Evolutionary conservation across 2,888 invertebrate genomes (phyloP).

Genomic region (Linnaemya vulpina): DNA sequence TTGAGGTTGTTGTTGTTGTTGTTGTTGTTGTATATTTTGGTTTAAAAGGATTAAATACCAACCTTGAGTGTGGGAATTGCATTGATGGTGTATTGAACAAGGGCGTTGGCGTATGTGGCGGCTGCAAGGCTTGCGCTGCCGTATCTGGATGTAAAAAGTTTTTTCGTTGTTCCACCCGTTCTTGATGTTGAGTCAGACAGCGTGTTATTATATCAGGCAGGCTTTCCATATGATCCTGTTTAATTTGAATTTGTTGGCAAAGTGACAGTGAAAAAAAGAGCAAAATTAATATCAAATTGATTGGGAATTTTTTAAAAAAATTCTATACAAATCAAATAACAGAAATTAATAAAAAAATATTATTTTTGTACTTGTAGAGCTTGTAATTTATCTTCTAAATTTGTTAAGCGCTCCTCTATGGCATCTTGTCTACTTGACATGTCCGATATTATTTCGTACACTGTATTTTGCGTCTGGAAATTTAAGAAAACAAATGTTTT

Average conservation of each 20-base stretch:
- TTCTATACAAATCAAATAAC: background rate
- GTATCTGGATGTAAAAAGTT: slow-evolving; percentile 95
- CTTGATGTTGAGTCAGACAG: slow-evolving; percentile 90
- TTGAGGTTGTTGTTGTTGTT: slow-evolving; percentile 48
- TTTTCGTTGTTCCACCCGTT: slow-evolving; percentile 90
- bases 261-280: background rate
- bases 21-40: slow-evolving; percentile 51
- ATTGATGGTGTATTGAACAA: slow-evolving; percentile 84
- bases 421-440: slow-evolving; percentile 97
- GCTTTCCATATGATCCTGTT: slow-evolving; percentile 91
- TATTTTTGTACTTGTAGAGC: slow-evolving; percentile 87
- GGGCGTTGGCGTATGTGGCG: slow-evolving; percentile 77
- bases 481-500: slow-evolving; percentile 46
- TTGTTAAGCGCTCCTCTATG: slow-evolving; percentile 95
- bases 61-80: slow-evolving; percentile 86
- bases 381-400: slow-evolving; percentile 95
- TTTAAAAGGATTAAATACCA: slow-evolving; percentile 73
- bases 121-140: slow-evolving; percentile 86
- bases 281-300: slow-evolving; percentile 6
- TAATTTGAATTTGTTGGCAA: background rate
- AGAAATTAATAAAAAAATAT: slow-evolving; percentile 4
- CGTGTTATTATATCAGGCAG: slow-evolving; percentile 92
- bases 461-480: slow-evolving; percentile 96
- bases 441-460: slow-evolving; percentile 98
- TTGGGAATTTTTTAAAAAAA: background rate